These are phyloP conservation scores for Clostera curtula DNA, from an alignment of 2,888 invertebrate genomes.

Conservation along the genomic window DNA sequence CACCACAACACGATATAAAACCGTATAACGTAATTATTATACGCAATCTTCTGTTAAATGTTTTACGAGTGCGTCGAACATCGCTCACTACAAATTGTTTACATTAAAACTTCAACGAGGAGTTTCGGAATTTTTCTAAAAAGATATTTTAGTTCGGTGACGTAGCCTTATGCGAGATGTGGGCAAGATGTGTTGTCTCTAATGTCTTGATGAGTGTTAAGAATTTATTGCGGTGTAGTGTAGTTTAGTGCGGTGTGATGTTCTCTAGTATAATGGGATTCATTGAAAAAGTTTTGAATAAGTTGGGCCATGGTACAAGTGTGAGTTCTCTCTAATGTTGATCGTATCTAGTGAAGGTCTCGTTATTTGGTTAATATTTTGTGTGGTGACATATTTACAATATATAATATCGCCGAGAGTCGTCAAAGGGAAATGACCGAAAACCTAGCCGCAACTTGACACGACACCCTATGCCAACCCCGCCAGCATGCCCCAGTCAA, in stretches of 20 bases:
- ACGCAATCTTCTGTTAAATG: conserved; percentile 4
- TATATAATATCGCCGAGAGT: no score
- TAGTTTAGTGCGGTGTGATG: conserved; percentile 17
- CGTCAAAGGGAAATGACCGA: no score
- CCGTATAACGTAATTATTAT: conserved; percentile 11
- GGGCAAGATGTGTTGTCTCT: conserved; percentile 24
- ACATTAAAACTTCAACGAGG: conserved; percentile 28
- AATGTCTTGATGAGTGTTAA: conserved; percentile 9
- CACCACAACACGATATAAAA: conserved; percentile 11
- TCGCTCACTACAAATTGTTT: conserved; percentile 32
- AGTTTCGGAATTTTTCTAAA: conserved; percentile 40
- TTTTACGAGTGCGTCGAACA: conserved; percentile 21
- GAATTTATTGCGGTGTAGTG: conserved; percentile 11
- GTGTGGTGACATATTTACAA: no score
- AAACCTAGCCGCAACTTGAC: no score
- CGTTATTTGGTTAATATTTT: not conserved
- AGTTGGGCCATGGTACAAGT: conserved; percentile 38
- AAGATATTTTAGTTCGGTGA: conserved; percentile 38
- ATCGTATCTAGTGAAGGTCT: not conserved
- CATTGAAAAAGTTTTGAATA: conserved; percentile 36
- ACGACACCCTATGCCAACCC: no score
- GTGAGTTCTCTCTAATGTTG: no score
- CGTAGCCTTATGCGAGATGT: conserved; percentile 40
- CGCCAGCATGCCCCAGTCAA: no score
- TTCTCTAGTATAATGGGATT: conserved; percentile 32